phyloP scores from a whole-genome alignment of 2,797 vertebrate species.

The Argya squamiceps region DNA sequence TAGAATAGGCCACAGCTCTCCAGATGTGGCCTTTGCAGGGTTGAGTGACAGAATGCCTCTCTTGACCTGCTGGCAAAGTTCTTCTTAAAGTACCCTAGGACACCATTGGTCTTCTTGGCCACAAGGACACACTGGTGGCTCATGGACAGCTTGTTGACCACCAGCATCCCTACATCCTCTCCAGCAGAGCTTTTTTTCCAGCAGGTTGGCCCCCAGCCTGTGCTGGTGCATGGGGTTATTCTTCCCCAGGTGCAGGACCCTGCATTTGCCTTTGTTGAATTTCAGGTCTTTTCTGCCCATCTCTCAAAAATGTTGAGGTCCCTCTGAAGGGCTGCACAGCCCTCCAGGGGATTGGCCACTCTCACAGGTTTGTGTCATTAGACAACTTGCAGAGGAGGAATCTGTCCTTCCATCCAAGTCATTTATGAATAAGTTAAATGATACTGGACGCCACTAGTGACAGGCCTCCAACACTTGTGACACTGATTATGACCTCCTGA shows the following conservation, averaged over 20 bases:
- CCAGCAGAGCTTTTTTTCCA: no score
- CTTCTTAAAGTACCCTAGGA: neutral
- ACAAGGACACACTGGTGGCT: neutral
- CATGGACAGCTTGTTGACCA: neutral
- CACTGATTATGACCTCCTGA: neutral
- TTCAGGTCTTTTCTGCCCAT: neutral
- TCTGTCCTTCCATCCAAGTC: neutral
- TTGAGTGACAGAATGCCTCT: neutral
- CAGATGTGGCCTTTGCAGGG: neutral
- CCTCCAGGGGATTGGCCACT: rapidly evolving
- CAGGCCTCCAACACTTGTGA: neutral
- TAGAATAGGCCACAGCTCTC: neutral
- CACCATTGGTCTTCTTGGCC: neutral
- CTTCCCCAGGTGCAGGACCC: neutral
- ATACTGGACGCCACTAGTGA: neutral
- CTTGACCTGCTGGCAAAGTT: neutral
- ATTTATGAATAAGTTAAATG: neutral
- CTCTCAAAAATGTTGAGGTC: neutral
- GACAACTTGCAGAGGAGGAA: neutral
- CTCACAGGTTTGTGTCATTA: neutral
- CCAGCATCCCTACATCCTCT: neutral
- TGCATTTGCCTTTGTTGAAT: neutral
- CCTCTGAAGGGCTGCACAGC: neutral
- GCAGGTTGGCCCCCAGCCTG: rapidly evolving
- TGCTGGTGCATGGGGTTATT: neutral